Evolutionary conservation across 2,888 invertebrate genomes (phyloP).

Genomic region (Rhamnusium bicolor): DNA sequence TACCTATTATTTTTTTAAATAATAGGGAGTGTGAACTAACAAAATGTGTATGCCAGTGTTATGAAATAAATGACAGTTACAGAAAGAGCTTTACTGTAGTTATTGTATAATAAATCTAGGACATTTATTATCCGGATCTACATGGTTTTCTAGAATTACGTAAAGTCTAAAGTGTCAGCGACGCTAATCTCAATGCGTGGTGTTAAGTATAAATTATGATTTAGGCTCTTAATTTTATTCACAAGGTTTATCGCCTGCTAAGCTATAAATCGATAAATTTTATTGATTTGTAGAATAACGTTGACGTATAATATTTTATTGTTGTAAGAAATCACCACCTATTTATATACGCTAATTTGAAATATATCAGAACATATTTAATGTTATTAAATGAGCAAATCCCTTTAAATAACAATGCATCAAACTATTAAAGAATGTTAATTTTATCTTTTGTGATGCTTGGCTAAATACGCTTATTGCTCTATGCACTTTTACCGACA

Average conservation of each 20-base stretch:
- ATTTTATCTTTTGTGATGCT: background rate
- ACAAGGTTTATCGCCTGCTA: slow-evolving; percentile 16
- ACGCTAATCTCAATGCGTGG: slow-evolving; percentile 27
- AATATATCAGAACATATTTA: background rate
- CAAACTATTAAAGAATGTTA: background rate
- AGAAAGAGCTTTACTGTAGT: background rate
- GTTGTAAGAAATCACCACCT: slow-evolving; percentile 4
- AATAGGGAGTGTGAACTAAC: too few species aligned
- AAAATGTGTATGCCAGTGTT: too few species aligned
- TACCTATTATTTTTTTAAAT: too few species aligned
- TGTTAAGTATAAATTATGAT: slow-evolving; percentile 26
- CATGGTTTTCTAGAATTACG: slow-evolving; percentile 22
- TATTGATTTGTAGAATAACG: slow-evolving; percentile 8
- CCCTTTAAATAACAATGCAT: background rate
- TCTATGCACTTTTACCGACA: background rate
- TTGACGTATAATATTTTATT: slow-evolving; percentile 4
- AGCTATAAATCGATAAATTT: slow-evolving; percentile 16
- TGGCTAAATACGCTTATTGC: background rate
- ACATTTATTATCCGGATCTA: slow-evolving; percentile 23
- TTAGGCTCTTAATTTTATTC: slow-evolving; percentile 6
- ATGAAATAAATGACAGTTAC: background rate
- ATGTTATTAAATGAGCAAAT: background rate
- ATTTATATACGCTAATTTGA: background rate
- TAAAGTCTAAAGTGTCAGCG: background rate
- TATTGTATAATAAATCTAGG: slow-evolving; percentile 20